Evolutionary conservation across 2,888 invertebrate genomes (phyloP).

Genomic region (Lepidochrysops patricia): DNA sequence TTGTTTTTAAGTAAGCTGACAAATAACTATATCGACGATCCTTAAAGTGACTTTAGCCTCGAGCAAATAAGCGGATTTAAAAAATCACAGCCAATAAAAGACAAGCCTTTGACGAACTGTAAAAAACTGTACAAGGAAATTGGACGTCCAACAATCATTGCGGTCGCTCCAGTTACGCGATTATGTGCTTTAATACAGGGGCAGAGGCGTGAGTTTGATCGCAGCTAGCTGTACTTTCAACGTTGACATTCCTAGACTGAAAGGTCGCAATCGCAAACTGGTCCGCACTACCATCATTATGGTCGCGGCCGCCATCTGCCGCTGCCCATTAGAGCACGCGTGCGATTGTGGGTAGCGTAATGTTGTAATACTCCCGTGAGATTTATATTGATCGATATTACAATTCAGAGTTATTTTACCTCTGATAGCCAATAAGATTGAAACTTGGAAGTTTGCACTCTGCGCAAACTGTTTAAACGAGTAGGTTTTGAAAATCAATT

Average conservation of each 20-base stretch:
- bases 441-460: no score
- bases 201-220: not conserved
- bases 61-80: not conserved
- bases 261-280: slow-evolving; percentile 47
- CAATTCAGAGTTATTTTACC: no score
- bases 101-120: slow-evolving; percentile 18
- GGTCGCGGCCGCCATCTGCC: slow-evolving; percentile 36
- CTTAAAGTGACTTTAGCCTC: not conserved
- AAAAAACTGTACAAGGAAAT: slow-evolving; percentile 36
- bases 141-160: slow-evolving; percentile 43
- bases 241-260: slow-evolving; percentile 44
- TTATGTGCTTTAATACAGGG: slow-evolving; percentile 4
- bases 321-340: slow-evolving; percentile 52
- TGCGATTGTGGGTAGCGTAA: slow-evolving; percentile 36
- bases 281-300: slow-evolving; percentile 36
- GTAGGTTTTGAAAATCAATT: no score
- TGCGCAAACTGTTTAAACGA: no score
- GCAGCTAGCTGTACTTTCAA: slow-evolving; percentile 45
- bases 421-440: not conserved
- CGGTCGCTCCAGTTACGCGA: slow-evolving; percentile 16
- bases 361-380: slow-evolving; percentile 28
- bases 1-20: no score
- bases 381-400: slow-evolving; percentile 24
- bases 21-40: no score
- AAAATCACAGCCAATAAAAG: not conserved